Conservation (phyloP, 2,888 invertebrate genomes). For the Stictocephala bisonia region DNA sequence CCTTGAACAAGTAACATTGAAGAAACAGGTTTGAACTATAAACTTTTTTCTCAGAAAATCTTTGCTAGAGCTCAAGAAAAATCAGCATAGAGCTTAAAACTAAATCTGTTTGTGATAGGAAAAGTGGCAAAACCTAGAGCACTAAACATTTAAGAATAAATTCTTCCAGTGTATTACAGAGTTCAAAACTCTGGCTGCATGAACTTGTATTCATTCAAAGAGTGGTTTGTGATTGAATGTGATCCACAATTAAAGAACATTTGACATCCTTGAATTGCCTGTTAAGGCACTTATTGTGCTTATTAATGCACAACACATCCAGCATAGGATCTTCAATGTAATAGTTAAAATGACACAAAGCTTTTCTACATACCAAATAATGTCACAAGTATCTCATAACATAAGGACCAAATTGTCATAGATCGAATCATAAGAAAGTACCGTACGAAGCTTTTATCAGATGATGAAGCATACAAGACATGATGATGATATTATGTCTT, state of each 20-base stretch:
- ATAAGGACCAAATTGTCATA: no score
- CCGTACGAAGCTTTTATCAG: no score
- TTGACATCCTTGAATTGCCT: background rate
- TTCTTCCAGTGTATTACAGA: slow-evolving; percentile 42
- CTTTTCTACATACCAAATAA: no score
- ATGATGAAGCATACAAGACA: no score
- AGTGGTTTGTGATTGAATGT: slow-evolving; percentile 46
- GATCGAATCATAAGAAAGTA: no score
- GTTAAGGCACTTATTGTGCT: background rate
- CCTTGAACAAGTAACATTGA: slow-evolving; percentile 7
- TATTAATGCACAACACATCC: background rate
- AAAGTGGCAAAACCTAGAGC: slow-evolving; percentile 43
- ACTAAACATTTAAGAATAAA: slow-evolving; percentile 31
- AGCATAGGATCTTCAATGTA: background rate
- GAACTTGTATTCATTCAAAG: slow-evolving; percentile 39
- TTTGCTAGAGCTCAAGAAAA: background rate
- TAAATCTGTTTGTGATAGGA: slow-evolving; percentile 40
- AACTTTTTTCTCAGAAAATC: background rate
- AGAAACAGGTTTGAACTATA: background rate
- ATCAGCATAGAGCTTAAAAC: background rate
- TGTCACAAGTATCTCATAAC: no score
- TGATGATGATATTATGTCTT: no score
- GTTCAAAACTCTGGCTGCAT: slow-evolving; percentile 48
- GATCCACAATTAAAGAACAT: background rate
- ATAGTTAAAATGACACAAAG: background rate